A percentile compares a stretch with the other conserved stretches of the same genome.
These are phyloP conservation scores for Asobara japonica DNA, from an alignment of 1,140 invertebrate genomes.

Conservation along the genomic window DNA sequence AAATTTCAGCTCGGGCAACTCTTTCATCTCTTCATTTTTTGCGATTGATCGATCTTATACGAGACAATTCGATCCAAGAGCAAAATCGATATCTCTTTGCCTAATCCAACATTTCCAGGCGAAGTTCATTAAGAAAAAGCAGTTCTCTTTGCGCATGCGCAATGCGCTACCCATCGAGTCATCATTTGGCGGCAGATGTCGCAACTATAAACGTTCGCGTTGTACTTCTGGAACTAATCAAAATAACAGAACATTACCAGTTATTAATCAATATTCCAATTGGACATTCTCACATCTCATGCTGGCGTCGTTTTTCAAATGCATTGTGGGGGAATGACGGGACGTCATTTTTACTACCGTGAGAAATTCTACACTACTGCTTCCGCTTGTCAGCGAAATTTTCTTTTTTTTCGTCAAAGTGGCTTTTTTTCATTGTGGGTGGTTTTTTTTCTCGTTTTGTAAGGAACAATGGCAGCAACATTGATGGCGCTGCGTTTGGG, in stretches of 20 bases:
- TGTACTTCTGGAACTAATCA: background rate
- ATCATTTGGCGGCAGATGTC: background rate
- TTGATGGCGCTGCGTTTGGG: background rate
- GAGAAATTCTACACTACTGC: constrained; percentile 16
- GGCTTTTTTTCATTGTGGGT: background rate
- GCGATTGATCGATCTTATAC: too few species aligned
- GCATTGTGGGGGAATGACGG: background rate
- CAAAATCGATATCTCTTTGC: too few species aligned
- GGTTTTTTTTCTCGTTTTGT: background rate
- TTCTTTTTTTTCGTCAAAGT: background rate
- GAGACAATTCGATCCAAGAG: too few species aligned
- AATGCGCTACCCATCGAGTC: too few species aligned
- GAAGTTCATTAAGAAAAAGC: too few species aligned
- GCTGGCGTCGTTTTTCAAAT: background rate
- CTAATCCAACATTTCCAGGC: too few species aligned
- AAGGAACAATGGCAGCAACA: background rate
- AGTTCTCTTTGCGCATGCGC: too few species aligned
- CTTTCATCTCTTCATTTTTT: too few species aligned
- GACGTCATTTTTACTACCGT: constrained; percentile 8
- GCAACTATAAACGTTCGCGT: background rate
- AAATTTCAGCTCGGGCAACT: too few species aligned
- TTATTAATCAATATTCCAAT: background rate
- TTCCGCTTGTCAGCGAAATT: constrained; percentile 22
- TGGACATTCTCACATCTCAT: constrained; percentile 2
- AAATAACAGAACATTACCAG: background rate